Percentiles rank a stretch among this genome's conserved stretches.
Evolutionary conservation across 2,888 invertebrate genomes (phyloP).

Genomic region (Neoscelio sp.): DNA sequence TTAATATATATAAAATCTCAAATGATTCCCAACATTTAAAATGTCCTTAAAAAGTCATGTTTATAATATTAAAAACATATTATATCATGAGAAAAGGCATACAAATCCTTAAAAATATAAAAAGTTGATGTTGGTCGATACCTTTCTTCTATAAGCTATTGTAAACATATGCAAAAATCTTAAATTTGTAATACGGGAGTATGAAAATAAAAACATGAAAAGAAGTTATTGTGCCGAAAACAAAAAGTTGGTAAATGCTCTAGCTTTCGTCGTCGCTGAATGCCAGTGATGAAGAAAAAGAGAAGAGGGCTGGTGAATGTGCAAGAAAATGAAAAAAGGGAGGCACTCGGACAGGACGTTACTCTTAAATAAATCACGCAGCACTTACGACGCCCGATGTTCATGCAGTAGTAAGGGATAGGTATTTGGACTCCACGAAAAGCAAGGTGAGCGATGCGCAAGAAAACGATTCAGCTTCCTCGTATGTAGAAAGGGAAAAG

Average conservation of each 20-base stretch:
- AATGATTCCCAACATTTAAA: too few relatives aligned
- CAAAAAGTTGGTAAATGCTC: slow-evolving; percentile 18
- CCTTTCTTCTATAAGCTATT: too few relatives aligned
- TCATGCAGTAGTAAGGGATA: slow-evolving; percentile 28
- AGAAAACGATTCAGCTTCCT: slow-evolving; percentile 12
- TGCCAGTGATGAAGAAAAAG: slow-evolving; percentile 27
- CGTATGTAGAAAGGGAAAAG: background rate
- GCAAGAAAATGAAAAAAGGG: slow-evolving; percentile 40
- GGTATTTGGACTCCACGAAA: slow-evolving; percentile 37
- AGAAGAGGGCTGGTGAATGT: slow-evolving; percentile 18
- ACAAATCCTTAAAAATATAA: too few relatives aligned
- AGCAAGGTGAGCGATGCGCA: slow-evolving; percentile 27
- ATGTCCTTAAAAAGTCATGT: too few relatives aligned
- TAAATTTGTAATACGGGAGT: background rate
- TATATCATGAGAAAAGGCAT: too few relatives aligned
- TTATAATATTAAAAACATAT: too few relatives aligned
- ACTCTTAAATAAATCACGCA: slow-evolving; percentile 68
- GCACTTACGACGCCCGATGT: slow-evolving; percentile 66
- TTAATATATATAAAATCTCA: too few relatives aligned
- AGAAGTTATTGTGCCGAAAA: slow-evolving; percentile 27
- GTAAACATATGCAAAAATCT: background rate
- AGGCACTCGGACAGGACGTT: slow-evolving; percentile 40
- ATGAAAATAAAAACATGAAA: slow-evolving; percentile 4
- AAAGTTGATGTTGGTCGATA: background rate
- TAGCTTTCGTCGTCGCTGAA: slow-evolving; percentile 31